Percentiles rank a stretch among this genome's conserved stretches.
Conservation (phyloP, 92 coral and sea anemone species). For the Virgularia gustaviana region DNA sequence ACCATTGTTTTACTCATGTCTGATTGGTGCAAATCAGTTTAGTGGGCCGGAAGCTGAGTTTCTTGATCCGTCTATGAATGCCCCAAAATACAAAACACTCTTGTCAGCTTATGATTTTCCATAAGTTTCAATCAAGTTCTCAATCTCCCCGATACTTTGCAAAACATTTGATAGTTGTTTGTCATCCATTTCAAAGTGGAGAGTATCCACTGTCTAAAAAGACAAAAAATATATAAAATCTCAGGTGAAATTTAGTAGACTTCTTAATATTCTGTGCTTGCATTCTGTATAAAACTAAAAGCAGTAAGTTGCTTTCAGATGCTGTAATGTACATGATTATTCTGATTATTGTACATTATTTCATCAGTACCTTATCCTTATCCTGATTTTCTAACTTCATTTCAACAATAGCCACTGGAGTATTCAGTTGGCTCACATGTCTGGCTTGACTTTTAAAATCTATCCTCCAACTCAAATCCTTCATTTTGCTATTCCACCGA, state of each 20-base stretch:
- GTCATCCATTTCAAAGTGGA: constrained; percentile 96
- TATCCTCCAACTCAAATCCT: constrained; percentile 88
- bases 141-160: constrained; percentile 78
- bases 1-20: too few species aligned
- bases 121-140: constrained; percentile 68
- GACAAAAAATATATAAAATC: not conserved
- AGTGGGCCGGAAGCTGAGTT: too few species aligned
- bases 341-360: too few species aligned
- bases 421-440: constrained; percentile 81
- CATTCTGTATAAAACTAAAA: too few species aligned
- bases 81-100: not conserved
- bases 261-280: too few species aligned
- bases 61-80: too few species aligned
- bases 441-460: constrained; percentile 92
- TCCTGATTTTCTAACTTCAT: constrained; percentile 81
- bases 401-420: constrained; percentile 94
- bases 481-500: constrained; percentile 81
- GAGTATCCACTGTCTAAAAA: constrained; percentile 64
- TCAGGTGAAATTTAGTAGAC: too few species aligned
- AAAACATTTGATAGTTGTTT: constrained; percentile 69
- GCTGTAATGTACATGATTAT: too few species aligned
- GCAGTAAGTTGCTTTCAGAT: too few species aligned
- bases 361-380: constrained; percentile 27
- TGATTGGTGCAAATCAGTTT: too few species aligned
- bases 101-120: constrained; percentile 54